Evolutionary conservation across 2,888 invertebrate species (phyloP), one percentile per base, ranked within the genome.

Genomic region (Meiosimyza platycephala): DNA sequence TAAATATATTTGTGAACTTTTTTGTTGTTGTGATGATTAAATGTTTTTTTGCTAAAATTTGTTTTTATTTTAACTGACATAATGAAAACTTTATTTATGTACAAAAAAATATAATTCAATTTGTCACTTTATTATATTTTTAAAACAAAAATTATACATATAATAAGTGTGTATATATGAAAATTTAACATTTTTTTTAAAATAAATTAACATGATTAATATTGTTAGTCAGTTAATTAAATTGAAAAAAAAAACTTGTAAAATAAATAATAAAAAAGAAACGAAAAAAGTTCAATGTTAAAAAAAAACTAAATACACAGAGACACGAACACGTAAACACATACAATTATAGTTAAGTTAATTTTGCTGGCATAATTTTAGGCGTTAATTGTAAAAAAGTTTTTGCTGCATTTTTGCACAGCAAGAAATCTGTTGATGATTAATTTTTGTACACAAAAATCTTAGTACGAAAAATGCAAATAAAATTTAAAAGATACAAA

Each of bases 251-350:
- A 65, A 51, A 50, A 74, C 54, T 59, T 63, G 60, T 13, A 73
- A 60, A 67, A 57, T n/a, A 22, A 15, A 62, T 54, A 28, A 67
- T 71, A 59, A 6, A 52, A 60, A 72, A 60, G 72, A 60, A 22
- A 28, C 28, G 3, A 22, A 33, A 52, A n/a, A 66, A 40, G 18
- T 50, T 18, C 11, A 68, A 63, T 47, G 54, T 33, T 72, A 54
- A 48, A 66, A 57, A 73, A 74, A 79, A 85, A 85, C 85, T 78
- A 81, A 84, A 85, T 84, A 86, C 85, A 86, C 83, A 83, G 82
- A 86, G 84, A 83, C 86, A 87, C 86, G 84, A 84, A 86, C 85
- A 87, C 86, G 75, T 77, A 84, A 85, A 87, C 86, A 87, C 86
- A 84, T 84, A 85, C 83, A 80, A 79, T 78, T 80, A 80, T 77